Base-by-base conservation (phyloP, 1,140 invertebrate genomes). In the Drosophila serrata region DNA sequence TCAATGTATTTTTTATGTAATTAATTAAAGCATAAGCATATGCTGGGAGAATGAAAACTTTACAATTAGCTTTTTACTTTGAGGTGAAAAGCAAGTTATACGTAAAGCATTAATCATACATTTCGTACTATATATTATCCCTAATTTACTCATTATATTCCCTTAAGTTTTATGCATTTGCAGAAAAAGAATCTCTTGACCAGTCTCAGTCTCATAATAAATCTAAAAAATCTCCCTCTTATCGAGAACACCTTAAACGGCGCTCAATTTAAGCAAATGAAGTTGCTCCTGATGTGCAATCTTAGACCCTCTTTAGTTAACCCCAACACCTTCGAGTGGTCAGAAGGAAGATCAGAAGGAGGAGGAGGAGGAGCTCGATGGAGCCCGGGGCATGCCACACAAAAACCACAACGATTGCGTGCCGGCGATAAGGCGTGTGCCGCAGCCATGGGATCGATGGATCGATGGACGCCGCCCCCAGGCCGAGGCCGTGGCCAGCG, bases 391-490 rank as follows among this genome's bases (percentile, higher is more conserved):
- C 62, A 79, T 72, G 53, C 75, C 75, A 68, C 69, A 67, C 62
- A 67, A 57, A 55, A 57, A 55, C 61, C 55, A 62, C 60, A 79
- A 55, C 51, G 85, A 90, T 90, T 81, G 85, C 81, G 88, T 90
- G 85, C 77, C 67, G 40, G 63, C 70, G 85, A 90, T 90, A 90
- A 85, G 85, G 77, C 84, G 85, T 88, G 84, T 88, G 84, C 84
- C 84, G 78, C 69, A 19, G 22, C 42, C 53, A 35, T 43, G 53
- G 65, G 22, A 42, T 64, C 61, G 61, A 67, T 67, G 43, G 43
- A 67, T 33, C 43, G 58, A 60, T 60, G 58, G 58, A 60, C 27
- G 45, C 65, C 65, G 65, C 56, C 74, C 48, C 64, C 43, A 43
- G 48, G 22, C 11, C 42, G 22, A 4, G 43, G 33, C 11, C 42